A percentile compares a stretch with the other conserved stretches of the same genome.
These are phyloP conservation scores for Sarcoramphus papa DNA, from an alignment of 2,797 vertebrate genomes.

Conservation along the genomic window DNA sequence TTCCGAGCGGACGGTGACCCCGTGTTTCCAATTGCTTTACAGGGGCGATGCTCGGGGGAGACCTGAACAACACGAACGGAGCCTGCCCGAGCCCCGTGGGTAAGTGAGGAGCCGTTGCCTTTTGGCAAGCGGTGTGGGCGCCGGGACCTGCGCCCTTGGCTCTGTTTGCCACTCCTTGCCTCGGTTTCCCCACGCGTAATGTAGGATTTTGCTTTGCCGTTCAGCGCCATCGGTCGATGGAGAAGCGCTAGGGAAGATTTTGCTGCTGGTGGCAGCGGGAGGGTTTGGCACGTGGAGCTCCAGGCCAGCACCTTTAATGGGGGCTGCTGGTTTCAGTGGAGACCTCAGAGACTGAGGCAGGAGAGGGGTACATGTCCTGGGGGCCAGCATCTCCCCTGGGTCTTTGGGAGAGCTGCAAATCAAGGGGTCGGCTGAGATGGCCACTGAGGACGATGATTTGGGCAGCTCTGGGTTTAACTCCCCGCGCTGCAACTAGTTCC, in stretches of 20 bases:
- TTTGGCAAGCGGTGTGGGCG: no score
- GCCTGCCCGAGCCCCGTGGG: conserved; percentile 93
- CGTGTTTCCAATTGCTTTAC: not conserved
- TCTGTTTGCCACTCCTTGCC: rapidly evolving
- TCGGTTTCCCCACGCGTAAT: rapidly evolving
- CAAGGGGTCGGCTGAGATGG: no score
- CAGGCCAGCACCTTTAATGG: rapidly evolving
- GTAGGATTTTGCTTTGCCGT: not conserved
- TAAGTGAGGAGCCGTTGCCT: conserved; percentile 70
- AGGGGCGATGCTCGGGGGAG: conserved; percentile 93
- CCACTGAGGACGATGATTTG: rapidly evolving
- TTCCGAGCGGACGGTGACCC: not conserved
- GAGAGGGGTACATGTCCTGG: not conserved
- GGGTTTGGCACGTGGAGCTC: not conserved
- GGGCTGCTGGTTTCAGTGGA: not conserved
- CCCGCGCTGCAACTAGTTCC: not conserved
- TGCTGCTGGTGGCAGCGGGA: not conserved
- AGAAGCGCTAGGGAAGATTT: not conserved
- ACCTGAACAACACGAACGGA: conserved; percentile 90
- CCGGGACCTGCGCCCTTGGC: rapidly evolving
- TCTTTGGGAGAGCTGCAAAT: not conserved
- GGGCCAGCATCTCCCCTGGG: not conserved
- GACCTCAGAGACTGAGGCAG: not conserved
- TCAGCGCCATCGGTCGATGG: rapidly evolving
- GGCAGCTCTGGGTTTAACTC: not conserved